Base-by-base conservation (phyloP, 2,888 invertebrate genomes). In the Scaptomyza flava region DNA sequence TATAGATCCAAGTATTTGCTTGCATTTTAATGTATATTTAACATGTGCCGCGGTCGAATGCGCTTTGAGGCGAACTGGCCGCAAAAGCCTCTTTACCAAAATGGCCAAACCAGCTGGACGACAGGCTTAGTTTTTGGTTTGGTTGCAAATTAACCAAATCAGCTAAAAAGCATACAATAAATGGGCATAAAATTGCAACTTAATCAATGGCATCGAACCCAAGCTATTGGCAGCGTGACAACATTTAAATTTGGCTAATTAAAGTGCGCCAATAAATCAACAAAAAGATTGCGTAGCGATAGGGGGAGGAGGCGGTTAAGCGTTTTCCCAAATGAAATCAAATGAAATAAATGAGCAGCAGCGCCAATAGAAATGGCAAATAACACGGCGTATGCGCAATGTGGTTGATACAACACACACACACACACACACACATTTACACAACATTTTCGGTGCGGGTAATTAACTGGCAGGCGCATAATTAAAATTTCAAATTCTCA, bases 311-410 rank as follows among this genome's bases (percentile, higher is more conserved):
- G 31, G 20, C 1, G 8, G 23, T 23, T 17, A 0, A 9, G 23
- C 4, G n/a, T 2, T 20, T 12, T 36, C 8, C 17, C 12, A 67
- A 38, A 52, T 14, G 11, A 20, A 72, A 72, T 36, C 14, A 45
- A 63, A 43, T 33, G 56, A 56, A 61, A 59, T 50, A 42, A 65
- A 41, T 65, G 45, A 34, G 23, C 50, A 58, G 27, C 48, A 51
- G 50, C 65, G 38, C 70, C 70, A 64, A 73, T 81, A 64, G 38
- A 14, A 69, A 79, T 43, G 59, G 65, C 66, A n/a, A n/a, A 69
- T 58, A 69, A 78, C 64, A 51, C 41, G 56, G 76, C 85, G 87
- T 75, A 81, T 87, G 30, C 79, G 79, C 66, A 72, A 72, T 79
- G 75, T 68, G 83, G 68, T 64, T 30, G 50, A 54, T 60, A 56